Evolutionary conservation across 2,113 vertebrate species (phyloP).

Genomic region (Thymallus thymallus): DNA sequence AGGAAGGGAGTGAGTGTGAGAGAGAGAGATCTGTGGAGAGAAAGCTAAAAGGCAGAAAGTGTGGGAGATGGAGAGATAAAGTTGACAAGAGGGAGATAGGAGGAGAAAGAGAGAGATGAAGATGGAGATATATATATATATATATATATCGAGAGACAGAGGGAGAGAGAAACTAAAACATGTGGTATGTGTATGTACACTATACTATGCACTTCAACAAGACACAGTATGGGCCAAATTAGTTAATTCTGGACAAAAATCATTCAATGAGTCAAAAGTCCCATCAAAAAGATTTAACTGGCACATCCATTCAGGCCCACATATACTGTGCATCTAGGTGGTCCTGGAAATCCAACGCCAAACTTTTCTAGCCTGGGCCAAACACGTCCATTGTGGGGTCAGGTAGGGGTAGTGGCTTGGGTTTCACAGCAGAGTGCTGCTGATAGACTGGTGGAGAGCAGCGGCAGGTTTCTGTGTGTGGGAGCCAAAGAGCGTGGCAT

Average conservation of each 20-base stretch:
- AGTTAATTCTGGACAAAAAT: neutral
- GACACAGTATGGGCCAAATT: neutral
- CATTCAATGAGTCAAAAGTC: slow-evolving; percentile 1
- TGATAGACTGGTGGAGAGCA: slow-evolving; percentile 46
- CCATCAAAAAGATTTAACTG: slow-evolving; percentile 26
- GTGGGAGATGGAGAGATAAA: slow-evolving; percentile 11
- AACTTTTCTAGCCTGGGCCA: neutral
- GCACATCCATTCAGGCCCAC: neutral
- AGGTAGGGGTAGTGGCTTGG: slow-evolving; percentile 8
- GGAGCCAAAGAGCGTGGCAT: slow-evolving; percentile 39
- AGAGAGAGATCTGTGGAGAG: neutral
- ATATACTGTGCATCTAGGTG: too few relatives aligned
- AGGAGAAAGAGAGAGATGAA: too few relatives aligned
- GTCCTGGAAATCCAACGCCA: too few relatives aligned
- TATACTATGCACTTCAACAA: neutral
- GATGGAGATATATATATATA: too few relatives aligned
- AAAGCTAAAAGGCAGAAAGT: neutral
- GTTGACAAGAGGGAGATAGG: slow-evolving; percentile 28
- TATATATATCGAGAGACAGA: too few relatives aligned
- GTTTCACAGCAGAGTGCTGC: slow-evolving; percentile 39
- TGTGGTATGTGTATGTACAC: slow-evolving; percentile 7
- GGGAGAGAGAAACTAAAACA: neutral
- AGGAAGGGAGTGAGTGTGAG: neutral
- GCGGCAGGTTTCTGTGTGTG: slow-evolving; percentile 39
- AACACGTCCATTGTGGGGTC: slow-evolving; percentile 20